Percentiles rank a stretch among this genome's conserved stretches.
phyloP scores from a whole-genome alignment of 2,888 invertebrate genomes.

The Pherbina coryleti region DNA sequence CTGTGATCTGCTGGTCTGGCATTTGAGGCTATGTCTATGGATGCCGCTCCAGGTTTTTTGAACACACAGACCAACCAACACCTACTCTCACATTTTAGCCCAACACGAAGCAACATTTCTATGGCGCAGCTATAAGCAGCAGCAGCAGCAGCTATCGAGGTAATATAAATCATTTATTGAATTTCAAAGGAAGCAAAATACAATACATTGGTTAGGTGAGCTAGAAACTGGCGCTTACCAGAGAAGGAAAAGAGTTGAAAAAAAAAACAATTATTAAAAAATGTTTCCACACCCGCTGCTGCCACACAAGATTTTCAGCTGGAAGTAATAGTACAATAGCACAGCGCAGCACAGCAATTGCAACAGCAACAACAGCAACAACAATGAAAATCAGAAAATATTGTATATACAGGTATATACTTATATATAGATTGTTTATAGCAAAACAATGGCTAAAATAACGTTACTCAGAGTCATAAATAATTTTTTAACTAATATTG shows the following conservation, averaged over 20 bases:
- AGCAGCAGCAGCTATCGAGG: constrained; percentile 1
- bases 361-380: not conserved
- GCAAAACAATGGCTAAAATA: constrained; percentile 36
- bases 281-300: not conserved
- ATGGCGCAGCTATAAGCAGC: not conserved
- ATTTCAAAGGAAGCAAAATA: constrained; percentile 20
- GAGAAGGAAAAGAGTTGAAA: not conserved
- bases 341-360: not conserved
- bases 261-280: too few species aligned
- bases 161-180: constrained; percentile 24
- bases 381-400: not conserved
- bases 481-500: constrained; percentile 61
- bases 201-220: not conserved
- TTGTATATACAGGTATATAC: not conserved
- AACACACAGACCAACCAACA: not conserved
- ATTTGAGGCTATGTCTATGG: not conserved
- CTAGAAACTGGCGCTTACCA: constrained; percentile 8
- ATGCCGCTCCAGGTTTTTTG: not conserved
- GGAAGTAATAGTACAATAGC: not conserved
- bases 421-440: not conserved
- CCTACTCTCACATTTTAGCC: not conserved
- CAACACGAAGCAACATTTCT: not conserved
- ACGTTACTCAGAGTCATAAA: constrained; percentile 57
- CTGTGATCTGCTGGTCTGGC: not conserved
- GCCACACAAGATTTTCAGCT: not conserved